phyloP scores from a whole-genome alignment of 2,888 invertebrate genomes.

The Drosophila percnosoma region DNA sequence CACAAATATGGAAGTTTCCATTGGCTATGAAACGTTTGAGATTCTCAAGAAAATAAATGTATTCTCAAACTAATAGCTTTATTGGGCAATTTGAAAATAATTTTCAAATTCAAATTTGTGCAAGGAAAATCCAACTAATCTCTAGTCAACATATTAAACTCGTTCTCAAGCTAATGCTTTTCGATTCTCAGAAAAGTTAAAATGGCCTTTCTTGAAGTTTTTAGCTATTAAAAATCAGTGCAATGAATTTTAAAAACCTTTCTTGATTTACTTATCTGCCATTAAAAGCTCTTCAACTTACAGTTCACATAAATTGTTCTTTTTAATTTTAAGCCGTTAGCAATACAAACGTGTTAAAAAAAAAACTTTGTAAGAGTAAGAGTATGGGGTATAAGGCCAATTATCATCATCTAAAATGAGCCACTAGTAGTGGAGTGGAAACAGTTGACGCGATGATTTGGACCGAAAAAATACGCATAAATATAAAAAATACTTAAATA shows the following conservation, averaged over 20 bases:
- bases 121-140: background rate
- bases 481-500: conserved; percentile 10
- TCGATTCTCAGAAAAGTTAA: background rate
- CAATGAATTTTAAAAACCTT: background rate
- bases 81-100: background rate
- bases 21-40: conserved; percentile 11
- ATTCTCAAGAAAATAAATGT: background rate
- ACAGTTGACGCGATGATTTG: background rate
- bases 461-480: conserved; percentile 38
- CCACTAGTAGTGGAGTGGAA: background rate
- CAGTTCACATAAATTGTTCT: background rate
- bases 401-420: too few relatives aligned
- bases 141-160: background rate
- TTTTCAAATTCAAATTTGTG: background rate
- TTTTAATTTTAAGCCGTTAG: too few relatives aligned
- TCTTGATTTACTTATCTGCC: background rate
- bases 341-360: conserved; percentile 58
- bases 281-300: background rate
- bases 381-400: too few relatives aligned
- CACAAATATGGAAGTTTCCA: conserved; percentile 31
- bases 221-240: background rate
- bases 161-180: too few relatives aligned
- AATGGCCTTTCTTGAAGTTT: background rate
- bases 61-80: conserved; percentile 3
- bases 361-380: conserved; percentile 19